Conservation (phyloP, 1,140 invertebrate genomes). For the Microplitis mediator region DNA sequence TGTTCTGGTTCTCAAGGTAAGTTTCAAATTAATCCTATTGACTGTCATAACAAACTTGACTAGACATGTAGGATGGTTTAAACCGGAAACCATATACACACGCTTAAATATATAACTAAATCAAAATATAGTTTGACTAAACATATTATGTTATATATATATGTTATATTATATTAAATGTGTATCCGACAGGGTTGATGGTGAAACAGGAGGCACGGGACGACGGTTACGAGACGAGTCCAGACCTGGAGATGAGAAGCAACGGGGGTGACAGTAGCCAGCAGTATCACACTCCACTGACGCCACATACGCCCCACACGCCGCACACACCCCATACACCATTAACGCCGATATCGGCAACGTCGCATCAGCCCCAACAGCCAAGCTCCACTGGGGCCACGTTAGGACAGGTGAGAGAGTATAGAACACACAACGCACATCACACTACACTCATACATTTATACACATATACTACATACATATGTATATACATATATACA, state of each 20-base stretch:
- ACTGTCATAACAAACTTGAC: background rate
- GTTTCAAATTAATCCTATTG: conserved; percentile 7
- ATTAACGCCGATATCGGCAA: conserved; percentile 62
- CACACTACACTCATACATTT: background rate
- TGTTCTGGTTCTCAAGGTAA: conserved; percentile 42
- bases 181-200: conserved; percentile 53
- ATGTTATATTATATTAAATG: background rate
- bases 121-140: background rate
- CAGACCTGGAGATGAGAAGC: conserved; percentile 72
- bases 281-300: conserved; percentile 61
- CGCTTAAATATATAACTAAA: background rate
- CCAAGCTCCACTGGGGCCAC: conserved; percentile 56
- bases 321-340: conserved; percentile 64
- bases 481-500: background rate
- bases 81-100: background rate
- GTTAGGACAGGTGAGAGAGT: conserved; percentile 53
- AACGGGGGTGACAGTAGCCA: conserved; percentile 61
- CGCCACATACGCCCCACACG: conserved; percentile 65
- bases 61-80: background rate
- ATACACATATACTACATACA: background rate
- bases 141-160: background rate
- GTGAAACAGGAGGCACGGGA: conserved; percentile 78
- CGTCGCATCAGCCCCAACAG: conserved; percentile 60
- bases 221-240: conserved; percentile 86
- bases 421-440: background rate